phyloP scores from a whole-genome alignment of 2,888 invertebrate genomes.

The Pterobdella sp. region DNA sequence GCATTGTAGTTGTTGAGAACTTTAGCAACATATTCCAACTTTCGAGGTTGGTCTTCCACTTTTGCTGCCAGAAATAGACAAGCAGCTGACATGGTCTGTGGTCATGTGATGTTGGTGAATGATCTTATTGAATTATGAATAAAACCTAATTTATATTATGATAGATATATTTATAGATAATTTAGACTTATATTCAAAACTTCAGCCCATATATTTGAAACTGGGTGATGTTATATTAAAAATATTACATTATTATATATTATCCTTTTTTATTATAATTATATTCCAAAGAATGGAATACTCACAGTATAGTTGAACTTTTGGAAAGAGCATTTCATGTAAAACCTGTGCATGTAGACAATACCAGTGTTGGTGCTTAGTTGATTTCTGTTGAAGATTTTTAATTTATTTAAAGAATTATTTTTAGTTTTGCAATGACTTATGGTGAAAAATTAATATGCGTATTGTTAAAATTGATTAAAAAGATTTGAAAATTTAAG shows the following conservation, averaged over 20 bases:
- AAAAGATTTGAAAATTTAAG: too few species aligned
- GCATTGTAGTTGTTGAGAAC: slow-evolving; percentile 77
- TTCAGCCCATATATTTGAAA: too few species aligned
- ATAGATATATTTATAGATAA: too few species aligned
- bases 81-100: slow-evolving; percentile 80
- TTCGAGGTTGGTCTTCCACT: slow-evolving; percentile 94
- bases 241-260: too few species aligned
- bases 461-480: too few species aligned
- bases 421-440: not conserved
- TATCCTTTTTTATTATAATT: too few species aligned
- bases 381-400: slow-evolving; percentile 61
- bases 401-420: not conserved
- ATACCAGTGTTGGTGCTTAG: slow-evolving; percentile 97
- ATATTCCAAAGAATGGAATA: not conserved
- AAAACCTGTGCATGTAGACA: slow-evolving; percentile 98
- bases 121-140: too few species aligned
- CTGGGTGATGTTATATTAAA: too few species aligned
- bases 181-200: too few species aligned
- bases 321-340: slow-evolving; percentile 92
- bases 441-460: not conserved
- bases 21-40: slow-evolving; percentile 91
- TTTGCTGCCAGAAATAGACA: slow-evolving; percentile 93
- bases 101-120: too few species aligned
- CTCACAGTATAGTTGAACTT: slow-evolving; percentile 61
- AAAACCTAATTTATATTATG: too few species aligned